Evolutionary conservation across 2,113 vertebrate species (phyloP).

Genomic region (Malurus alboscapulatus): DNA sequence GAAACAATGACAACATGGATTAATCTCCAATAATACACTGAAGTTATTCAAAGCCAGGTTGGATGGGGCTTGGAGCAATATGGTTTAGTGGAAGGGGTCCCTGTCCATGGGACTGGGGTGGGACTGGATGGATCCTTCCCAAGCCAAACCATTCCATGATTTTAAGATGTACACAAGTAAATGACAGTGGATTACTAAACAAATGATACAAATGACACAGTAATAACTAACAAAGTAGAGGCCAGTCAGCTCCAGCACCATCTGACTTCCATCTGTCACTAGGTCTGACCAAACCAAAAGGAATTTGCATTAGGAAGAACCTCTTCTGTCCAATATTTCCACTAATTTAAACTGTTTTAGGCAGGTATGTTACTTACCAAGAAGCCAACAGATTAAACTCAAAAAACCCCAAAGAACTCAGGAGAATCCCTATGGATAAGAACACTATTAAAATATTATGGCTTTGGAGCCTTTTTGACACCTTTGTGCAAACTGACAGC

Average conservation of each 20-base stretch:
- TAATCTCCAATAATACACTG: neutral
- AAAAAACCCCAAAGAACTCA: neutral
- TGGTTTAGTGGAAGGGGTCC: neutral
- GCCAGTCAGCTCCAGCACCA: neutral
- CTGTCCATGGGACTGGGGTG: neutral
- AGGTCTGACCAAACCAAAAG: neutral
- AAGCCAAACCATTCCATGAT: neutral
- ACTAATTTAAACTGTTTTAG: neutral
- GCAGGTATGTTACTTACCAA: neutral
- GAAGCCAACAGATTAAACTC: neutral
- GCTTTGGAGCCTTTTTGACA: neutral
- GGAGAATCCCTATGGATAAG: rapidly evolving
- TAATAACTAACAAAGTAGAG: neutral
- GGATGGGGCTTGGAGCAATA: neutral
- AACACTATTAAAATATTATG: neutral
- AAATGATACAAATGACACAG: neutral
- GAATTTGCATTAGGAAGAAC: neutral
- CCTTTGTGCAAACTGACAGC: neutral
- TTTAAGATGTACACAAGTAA: neutral
- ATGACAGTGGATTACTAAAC: neutral
- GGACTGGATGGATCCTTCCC: neutral
- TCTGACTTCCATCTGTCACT: neutral
- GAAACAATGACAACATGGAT: neutral
- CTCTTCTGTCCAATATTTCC: neutral
- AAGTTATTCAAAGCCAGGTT: neutral